Evolutionary conservation across 2,888 invertebrate genomes (phyloP), one percentile per base, ranked within the genome.

Genomic region (Stenichneumon culpator): DNA sequence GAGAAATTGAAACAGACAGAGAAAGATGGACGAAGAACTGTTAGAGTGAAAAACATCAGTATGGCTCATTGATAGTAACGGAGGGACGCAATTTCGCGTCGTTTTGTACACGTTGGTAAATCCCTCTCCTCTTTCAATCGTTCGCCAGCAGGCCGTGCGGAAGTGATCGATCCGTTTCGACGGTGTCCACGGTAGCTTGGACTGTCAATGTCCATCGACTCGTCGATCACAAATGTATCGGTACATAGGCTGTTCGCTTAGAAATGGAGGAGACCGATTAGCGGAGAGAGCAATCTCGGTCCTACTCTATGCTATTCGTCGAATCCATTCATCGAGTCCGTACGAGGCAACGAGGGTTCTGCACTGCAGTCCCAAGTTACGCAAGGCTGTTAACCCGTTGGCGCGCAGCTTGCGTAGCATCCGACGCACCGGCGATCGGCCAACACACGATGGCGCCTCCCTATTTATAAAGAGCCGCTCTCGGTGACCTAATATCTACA

Each of bases 401-500:
- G 44, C 68, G 73, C 72, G 50, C 67, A 22, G 65, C 72, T 44
- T 67, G 57, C 57, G 52, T 44, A 54, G 32, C 70, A n/a, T 54
- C 47, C 36, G 68, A 65, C 63, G 47, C 68, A 73, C 69, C 52
- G 67, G 67, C 73, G 57, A 67, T 44, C 80, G 67, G 28, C 22
- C 39, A 57, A 68, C 77, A 36, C 72, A 73, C 75, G 74, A 75
- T 85, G 87, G 87, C 87, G 84, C 86, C 82, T 77, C 14, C 72
- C 73, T 87, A 87, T 87, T 87, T 87, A 87, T 87, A 87, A 78
- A 70, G 74, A 80, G 82, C 80, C 86, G 73, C 78, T 22, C 57
- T 84, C 32, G 7, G 65, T 67, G 75, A 75, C 75, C 75, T 65
- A 54, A 54, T 79, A 60, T 70, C 39, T 25, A 39, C 14, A 36